Conservation (phyloP, 2,113 vertebrate species). For the Ceyx melanurus region DNA sequence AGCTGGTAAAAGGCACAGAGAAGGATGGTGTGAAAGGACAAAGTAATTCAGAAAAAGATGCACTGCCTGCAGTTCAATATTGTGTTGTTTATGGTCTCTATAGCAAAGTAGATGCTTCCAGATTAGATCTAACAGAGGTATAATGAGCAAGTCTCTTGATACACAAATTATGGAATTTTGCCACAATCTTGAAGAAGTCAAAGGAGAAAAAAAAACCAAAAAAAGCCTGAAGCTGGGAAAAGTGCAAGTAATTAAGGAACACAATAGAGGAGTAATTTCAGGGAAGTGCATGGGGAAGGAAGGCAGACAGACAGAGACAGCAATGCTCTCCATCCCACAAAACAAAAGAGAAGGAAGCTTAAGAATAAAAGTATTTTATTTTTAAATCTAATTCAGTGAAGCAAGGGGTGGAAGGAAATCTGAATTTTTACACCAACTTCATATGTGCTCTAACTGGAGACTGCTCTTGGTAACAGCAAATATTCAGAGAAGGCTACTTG, state of each 20-base stretch:
- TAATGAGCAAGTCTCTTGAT: not conserved
- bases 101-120: not conserved
- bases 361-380: constrained; percentile 3
- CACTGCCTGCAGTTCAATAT: not conserved
- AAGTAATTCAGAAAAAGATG: not conserved
- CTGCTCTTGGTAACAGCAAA: not conserved
- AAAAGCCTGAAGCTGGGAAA: not conserved
- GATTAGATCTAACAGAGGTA: not conserved
- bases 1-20: not conserved
- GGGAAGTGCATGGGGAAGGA: not conserved
- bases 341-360: constrained; percentile 20
- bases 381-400: constrained; percentile 27
- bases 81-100: not conserved
- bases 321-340: not conserved
- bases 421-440: not conserved
- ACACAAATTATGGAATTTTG: not conserved
- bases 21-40: not conserved
- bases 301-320: not conserved
- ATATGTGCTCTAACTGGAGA: not conserved
- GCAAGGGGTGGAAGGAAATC: not conserved
- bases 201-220: not conserved
- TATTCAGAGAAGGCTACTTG: not conserved
- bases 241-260: not conserved
- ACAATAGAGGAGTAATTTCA: constrained; percentile 8
- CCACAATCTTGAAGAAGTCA: not conserved